Evolutionary conservation across 1,140 invertebrate genomes (phyloP).

Genomic region (Portunus trituberculatus): DNA sequence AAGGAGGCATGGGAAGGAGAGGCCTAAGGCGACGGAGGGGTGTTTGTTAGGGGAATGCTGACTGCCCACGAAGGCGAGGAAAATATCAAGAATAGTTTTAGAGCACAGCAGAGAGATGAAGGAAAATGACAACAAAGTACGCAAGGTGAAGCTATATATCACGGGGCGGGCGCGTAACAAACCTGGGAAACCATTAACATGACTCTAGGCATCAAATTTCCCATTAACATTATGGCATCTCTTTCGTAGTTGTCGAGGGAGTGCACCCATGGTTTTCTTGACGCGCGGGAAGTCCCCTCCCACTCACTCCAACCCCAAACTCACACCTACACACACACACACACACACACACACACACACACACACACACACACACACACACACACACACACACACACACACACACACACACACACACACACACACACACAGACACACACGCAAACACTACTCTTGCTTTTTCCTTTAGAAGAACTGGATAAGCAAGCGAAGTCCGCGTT

Average conservation of each 20-base stretch:
- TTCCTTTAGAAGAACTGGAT: too few relatives aligned
- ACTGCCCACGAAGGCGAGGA: background rate
- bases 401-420: background rate
- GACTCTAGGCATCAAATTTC: conserved; percentile 13
- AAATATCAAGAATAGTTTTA: background rate
- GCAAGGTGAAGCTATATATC: background rate
- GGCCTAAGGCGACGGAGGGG: background rate
- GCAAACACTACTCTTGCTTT: too few relatives aligned
- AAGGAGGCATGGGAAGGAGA: background rate
- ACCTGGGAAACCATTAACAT: conserved; percentile 8
- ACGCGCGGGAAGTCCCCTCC: too few relatives aligned
- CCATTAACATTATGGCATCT: conserved; percentile 13
- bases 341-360: background rate
- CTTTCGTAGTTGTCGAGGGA: background rate
- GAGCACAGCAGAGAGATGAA: background rate
- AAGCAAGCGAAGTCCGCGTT: too few relatives aligned
- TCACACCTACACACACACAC: background rate
- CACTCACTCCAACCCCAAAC: background rate
- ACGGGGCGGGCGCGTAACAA: background rate
- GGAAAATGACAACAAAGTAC: background rate
- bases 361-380: background rate
- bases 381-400: conserved; percentile 10
- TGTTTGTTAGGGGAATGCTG: background rate
- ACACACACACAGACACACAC: too few relatives aligned
- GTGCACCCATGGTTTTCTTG: background rate